Conservation (phyloP, 2,888 invertebrate genomes). For the Tenthredo livida region DNA sequence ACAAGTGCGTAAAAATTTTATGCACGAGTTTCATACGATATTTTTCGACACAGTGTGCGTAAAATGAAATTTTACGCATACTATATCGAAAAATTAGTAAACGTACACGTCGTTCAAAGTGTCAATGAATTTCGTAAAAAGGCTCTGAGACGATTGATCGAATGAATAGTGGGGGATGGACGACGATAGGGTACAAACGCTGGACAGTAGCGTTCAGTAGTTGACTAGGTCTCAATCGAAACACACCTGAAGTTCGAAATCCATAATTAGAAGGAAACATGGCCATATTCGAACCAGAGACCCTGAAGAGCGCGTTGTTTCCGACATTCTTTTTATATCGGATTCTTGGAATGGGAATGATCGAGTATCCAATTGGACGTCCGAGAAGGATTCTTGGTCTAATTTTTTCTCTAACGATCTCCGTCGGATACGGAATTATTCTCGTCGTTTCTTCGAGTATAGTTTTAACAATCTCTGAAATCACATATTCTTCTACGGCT, state of each 20-base stretch:
- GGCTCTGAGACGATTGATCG: neutral
- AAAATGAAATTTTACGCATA: too few species aligned
- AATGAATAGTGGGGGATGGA: neutral
- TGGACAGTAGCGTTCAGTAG: neutral
- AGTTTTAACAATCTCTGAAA: neutral
- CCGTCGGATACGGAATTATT: neutral
- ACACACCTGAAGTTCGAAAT: neutral
- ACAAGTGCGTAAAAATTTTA: too few species aligned
- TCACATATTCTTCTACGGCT: neutral
- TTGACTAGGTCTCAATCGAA: neutral
- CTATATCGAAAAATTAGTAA: too few species aligned
- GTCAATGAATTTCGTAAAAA: too few species aligned
- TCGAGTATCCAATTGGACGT: conserved; percentile 52
- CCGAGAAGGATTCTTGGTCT: neutral
- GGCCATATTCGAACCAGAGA: conserved; percentile 30
- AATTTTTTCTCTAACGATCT: neutral
- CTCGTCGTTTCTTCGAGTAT: neutral
- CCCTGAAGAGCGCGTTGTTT: conserved; percentile 47
- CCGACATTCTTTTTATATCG: conserved; percentile 56
- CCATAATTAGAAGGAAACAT: neutral
- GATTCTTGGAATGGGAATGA: conserved; percentile 56
- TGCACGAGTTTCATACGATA: too few species aligned
- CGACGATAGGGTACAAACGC: neutral
- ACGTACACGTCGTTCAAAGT: too few species aligned
- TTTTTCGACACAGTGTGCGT: too few species aligned